These are phyloP conservation scores for Acanthurus leucopareius DNA, from an alignment of 2,797 vertebrate genomes.

Conservation along the genomic window DNA sequence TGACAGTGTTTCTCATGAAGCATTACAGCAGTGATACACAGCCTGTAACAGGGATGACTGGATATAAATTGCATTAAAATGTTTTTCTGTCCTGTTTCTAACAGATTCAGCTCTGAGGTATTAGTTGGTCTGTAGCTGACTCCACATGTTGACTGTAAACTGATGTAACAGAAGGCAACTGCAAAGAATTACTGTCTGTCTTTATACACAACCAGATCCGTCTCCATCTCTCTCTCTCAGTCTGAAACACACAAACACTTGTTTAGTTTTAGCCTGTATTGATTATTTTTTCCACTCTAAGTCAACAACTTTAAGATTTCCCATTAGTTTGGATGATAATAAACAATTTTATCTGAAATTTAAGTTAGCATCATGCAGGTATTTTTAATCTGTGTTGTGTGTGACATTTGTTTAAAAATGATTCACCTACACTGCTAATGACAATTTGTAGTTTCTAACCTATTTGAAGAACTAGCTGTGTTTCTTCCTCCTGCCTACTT, in stretches of 20 bases:
- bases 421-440: background rate
- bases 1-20: background rate
- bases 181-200: slow-evolving; percentile 49
- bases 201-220: slow-evolving; percentile 46
- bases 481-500: slow-evolving; percentile 30
- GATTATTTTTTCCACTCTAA: slow-evolving; percentile 24
- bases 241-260: slow-evolving; percentile 2
- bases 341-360: slow-evolving; percentile 35
- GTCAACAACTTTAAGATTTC: slow-evolving; percentile 35
- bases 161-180: slow-evolving; percentile 79
- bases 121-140: slow-evolving; percentile 64
- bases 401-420: background rate
- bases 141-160: slow-evolving; percentile 69
- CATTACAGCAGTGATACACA: background rate
- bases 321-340: slow-evolving; percentile 21
- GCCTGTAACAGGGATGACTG: background rate
- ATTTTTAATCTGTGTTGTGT: slow-evolving; percentile 7
- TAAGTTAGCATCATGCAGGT: slow-evolving; percentile 26
- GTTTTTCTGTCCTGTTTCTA: slow-evolving; percentile 38
- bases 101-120: slow-evolving; percentile 56
- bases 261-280: slow-evolving; percentile 9
- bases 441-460: slow-evolving; percentile 16
- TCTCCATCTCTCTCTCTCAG: slow-evolving; percentile 1
- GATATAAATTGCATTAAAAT: background rate
- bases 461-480: slow-evolving; percentile 16